A percentile compares a stretch with the other conserved stretches of the same genome.
phyloP scores from a whole-genome alignment of 1,140 invertebrate genomes.

The Phymorhynchus buccinoides region DNA sequence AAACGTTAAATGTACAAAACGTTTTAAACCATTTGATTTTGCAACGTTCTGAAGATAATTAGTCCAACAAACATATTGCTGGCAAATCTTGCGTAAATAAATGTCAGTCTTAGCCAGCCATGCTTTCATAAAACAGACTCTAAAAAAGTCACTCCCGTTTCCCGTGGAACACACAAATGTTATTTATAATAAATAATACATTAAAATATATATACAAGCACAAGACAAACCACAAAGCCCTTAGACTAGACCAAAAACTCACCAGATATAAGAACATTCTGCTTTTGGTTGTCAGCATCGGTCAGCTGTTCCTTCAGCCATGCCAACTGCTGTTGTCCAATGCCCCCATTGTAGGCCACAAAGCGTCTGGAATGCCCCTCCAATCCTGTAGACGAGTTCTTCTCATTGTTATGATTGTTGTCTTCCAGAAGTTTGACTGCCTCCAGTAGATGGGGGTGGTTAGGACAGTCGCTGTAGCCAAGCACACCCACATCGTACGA shows the following conservation, averaged over 20 bases:
- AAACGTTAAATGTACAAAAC: too few relatives aligned
- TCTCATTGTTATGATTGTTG: constrained; percentile 65
- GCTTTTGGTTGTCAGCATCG: constrained; percentile 55
- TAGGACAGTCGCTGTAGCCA: constrained; percentile 53
- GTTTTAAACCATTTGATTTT: too few relatives aligned
- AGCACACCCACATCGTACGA: constrained; percentile 70
- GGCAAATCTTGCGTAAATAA: too few relatives aligned
- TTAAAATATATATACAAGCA: neutral
- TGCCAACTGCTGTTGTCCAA: constrained; percentile 64
- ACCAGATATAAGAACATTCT: constrained; percentile 63
- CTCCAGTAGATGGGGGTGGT: constrained; percentile 52
- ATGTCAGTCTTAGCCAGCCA: too few relatives aligned
- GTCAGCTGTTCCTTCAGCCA: constrained; percentile 66
- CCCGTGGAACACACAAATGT: too few relatives aligned
- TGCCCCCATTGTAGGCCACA: constrained; percentile 70
- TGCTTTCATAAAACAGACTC: too few relatives aligned
- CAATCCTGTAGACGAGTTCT: constrained; percentile 64
- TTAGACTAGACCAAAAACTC: constrained; percentile 40
- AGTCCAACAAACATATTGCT: too few relatives aligned
- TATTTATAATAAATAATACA: too few relatives aligned
- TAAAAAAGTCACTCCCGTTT: too few relatives aligned
- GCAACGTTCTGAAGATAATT: too few relatives aligned
- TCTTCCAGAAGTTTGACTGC: constrained; percentile 37
- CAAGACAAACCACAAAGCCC: neutral
- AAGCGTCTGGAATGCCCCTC: constrained; percentile 60